Conservation (phyloP, 2,888 invertebrate species). For the Thymelicus acteon region DNA sequence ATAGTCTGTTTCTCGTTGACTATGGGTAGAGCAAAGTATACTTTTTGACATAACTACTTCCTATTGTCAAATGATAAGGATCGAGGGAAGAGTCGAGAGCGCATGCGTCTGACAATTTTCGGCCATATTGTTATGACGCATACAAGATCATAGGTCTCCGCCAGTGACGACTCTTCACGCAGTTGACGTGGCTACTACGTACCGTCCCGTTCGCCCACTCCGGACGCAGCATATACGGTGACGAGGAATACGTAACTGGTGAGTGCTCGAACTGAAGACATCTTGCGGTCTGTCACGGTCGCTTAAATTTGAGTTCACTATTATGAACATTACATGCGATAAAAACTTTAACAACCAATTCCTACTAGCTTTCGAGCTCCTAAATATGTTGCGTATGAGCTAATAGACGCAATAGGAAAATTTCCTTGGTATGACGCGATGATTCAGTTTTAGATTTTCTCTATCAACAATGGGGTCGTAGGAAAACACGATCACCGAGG, state of each 20-base stretch:
- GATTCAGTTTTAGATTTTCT: conserved; percentile 69
- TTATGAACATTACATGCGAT: conserved; percentile 65
- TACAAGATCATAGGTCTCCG: conserved; percentile 89
- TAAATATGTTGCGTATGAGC: conserved; percentile 66
- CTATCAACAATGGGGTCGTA: conserved; percentile 65
- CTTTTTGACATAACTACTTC: conserved; percentile 46
- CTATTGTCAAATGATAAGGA: conserved; percentile 46
- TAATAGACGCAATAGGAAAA: conserved; percentile 77
- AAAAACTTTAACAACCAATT: conserved; percentile 49
- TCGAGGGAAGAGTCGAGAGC: conserved; percentile 48
- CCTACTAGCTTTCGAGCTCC: conserved; percentile 49
- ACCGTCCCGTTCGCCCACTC: conserved; percentile 96
- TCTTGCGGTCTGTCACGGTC: conserved; percentile 83
- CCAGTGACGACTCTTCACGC: conserved; percentile 94
- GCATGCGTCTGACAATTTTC: conserved; percentile 82
- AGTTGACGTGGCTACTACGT: conserved; percentile 97
- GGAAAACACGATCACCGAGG: conserved; percentile 52
- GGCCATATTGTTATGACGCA: conserved; percentile 92
- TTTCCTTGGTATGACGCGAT: conserved; percentile 73
- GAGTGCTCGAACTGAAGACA: conserved; percentile 87
- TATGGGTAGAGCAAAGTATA: conserved; percentile 12
- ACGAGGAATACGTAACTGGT: conserved; percentile 98
- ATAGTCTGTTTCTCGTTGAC: no score
- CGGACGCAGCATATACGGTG: conserved; percentile 96
- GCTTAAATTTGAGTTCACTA: conserved; percentile 75